Conservation (phyloP, 2,113 vertebrate species). For the Grallaria varia region DNA sequence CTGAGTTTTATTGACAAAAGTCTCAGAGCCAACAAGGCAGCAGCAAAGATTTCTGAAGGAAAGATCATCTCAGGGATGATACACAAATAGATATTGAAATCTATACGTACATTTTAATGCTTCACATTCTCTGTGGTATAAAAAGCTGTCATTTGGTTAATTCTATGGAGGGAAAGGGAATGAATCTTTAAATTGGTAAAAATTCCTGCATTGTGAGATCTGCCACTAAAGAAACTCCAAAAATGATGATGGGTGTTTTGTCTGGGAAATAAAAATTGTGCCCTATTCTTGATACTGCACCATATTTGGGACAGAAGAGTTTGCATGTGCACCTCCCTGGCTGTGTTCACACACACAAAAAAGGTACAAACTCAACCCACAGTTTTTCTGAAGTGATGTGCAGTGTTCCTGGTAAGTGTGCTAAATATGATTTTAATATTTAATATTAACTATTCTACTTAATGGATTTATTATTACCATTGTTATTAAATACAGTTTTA, state of each 20-base stretch:
- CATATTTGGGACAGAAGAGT: accelerated
- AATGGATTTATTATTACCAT: neutral
- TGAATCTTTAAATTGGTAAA: neutral
- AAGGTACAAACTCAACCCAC: neutral
- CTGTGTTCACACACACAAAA: neutral
- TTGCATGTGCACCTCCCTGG: neutral
- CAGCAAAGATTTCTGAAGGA: neutral
- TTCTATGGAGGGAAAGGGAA: neutral
- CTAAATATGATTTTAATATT: neutral
- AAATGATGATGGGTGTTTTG: neutral
- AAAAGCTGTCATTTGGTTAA: neutral
- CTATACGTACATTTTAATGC: accelerated
- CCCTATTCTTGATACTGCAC: neutral
- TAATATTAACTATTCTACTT: neutral
- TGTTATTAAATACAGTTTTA: neutral
- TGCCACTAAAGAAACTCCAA: neutral
- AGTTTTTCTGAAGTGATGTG: neutral
- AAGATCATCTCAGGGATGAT: neutral
- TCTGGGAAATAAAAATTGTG: neutral
- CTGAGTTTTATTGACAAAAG: neutral
- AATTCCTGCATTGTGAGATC: neutral
- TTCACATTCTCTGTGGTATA: neutral
- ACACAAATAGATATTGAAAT: neutral
- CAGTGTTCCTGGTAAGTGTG: neutral
- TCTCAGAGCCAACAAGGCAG: neutral